Percentiles rank a stretch among this genome's conserved stretches.
These are phyloP conservation scores for Hyles vespertilio DNA, from an alignment of 1,140 invertebrate species.

Conservation along the genomic window DNA sequence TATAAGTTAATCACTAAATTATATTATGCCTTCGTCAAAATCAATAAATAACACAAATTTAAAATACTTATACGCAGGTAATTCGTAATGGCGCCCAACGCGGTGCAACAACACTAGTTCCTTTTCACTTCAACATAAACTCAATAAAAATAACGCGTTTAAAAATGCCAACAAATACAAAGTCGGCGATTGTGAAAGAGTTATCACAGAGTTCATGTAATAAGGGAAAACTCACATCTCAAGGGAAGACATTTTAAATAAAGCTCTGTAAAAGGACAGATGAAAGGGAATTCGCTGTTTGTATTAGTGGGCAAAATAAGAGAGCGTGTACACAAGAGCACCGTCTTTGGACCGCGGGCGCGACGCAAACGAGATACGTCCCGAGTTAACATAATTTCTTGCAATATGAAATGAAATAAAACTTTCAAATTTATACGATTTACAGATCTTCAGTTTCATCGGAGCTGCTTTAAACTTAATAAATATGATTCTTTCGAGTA, in stretches of 20 bases:
- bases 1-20: too few relatives aligned
- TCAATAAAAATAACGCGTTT: slow-evolving; percentile 12
- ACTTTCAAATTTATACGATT: too few relatives aligned
- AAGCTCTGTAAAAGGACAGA: slow-evolving; percentile 39
- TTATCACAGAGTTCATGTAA: slow-evolving; percentile 43
- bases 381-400: too few relatives aligned
- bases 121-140: neutral
- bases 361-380: too few relatives aligned
- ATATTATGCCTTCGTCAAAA: too few relatives aligned
- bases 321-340: slow-evolving; percentile 4
- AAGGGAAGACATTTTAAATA: slow-evolving; percentile 47
- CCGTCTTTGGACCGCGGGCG: neutral
- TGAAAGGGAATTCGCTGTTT: slow-evolving; percentile 45
- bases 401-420: too few relatives aligned
- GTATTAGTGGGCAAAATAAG: slow-evolving; percentile 39
- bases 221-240: slow-evolving; percentile 45
- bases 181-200: slow-evolving; percentile 2
- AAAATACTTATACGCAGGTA: too few relatives aligned
- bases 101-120: slow-evolving; percentile 17
- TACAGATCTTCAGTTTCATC: too few relatives aligned
- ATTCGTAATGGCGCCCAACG: slow-evolving; percentile 36
- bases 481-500: too few relatives aligned
- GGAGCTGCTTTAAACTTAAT: too few relatives aligned
- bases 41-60: too few relatives aligned
- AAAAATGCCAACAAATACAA: neutral